Evolutionary conservation across 2,888 invertebrate genomes (phyloP).

Genomic region (Pachliopta kotzebuea): DNA sequence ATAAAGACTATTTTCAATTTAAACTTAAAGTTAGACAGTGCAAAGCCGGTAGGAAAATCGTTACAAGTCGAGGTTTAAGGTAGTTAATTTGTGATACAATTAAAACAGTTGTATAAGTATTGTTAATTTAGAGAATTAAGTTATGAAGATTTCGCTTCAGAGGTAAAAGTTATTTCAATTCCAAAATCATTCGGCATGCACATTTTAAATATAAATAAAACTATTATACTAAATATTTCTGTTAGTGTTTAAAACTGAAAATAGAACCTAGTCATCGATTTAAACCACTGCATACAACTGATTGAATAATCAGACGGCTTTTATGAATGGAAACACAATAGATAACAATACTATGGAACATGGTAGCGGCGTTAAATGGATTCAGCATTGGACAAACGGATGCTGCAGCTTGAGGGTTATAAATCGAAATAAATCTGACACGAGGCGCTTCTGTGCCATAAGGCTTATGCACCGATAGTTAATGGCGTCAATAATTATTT

Average conservation of each 20-base stretch:
- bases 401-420: slow-evolving; percentile 33
- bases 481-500: slow-evolving; percentile 15
- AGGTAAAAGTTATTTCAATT: no score
- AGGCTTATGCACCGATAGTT: background rate
- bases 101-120: no score
- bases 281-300: background rate
- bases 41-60: no score
- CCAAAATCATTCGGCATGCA: no score
- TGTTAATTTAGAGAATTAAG: no score
- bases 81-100: no score
- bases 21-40: no score
- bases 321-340: slow-evolving; percentile 26
- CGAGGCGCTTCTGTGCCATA: slow-evolving; percentile 4
- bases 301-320: slow-evolving; percentile 20
- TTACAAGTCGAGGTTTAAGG: no score
- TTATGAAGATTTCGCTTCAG: background rate
- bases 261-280: slow-evolving; percentile 1
- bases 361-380: slow-evolving; percentile 34
- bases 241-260: background rate
- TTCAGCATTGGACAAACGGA: slow-evolving; percentile 37
- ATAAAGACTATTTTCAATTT: no score
- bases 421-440: slow-evolving; percentile 35
- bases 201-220: background rate
- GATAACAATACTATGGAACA: slow-evolving; percentile 27
- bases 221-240: background rate